Base-by-base conservation (phyloP, 2,797 vertebrate species). In the Spondyliosoma cantharus region DNA sequence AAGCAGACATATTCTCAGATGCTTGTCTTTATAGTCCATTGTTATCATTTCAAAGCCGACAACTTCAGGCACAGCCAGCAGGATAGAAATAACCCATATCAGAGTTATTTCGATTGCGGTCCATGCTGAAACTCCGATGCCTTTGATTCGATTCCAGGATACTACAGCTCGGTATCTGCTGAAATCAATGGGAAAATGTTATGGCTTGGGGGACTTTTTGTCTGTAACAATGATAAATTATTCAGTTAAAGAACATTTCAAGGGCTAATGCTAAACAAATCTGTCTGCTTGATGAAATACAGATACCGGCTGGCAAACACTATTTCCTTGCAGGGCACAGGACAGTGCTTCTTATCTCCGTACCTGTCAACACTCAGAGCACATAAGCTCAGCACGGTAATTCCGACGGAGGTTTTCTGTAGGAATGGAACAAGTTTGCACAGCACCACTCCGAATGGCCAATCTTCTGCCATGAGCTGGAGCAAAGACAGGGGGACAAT, bases 371-470 rank as follows among this genome's bases (percentile, higher is more conserved):
- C 96, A 85, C 97, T 98, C 81, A 98, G 91, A 59, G 97, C 97
- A 60, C 97, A 98, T 43, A 98, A 94, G 81, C 97, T 98, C 87
- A 99, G 74, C 78, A 97, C 97, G 0, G 97, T 98, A 88, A 99
- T 97, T 70, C 98, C 97, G 78, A 98, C 96, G 0, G 97, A 97
- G 5, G 95, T 95, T 87, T 99, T 98, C 91, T 98, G 97, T 79
- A 99, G 94, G 92, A 98, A 98, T 57, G 97, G 97, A 42, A 99
- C 94, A 22, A 98, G 93, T 93, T 99, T 99, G 90, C 97, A 98
- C 92, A 98, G 87, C 80, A 92, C 93, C 0, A 94, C 93, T 78
- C 97, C 97, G 3, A 99, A 98, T 0, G 96, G 97, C 97, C 98
- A 99, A 85, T 97, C 96, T 76, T 94, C 93, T 24, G 96, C 96